These are phyloP conservation scores for Berghia stephanieae DNA, from an alignment of 1,140 invertebrate species.

Conservation along the genomic window DNA sequence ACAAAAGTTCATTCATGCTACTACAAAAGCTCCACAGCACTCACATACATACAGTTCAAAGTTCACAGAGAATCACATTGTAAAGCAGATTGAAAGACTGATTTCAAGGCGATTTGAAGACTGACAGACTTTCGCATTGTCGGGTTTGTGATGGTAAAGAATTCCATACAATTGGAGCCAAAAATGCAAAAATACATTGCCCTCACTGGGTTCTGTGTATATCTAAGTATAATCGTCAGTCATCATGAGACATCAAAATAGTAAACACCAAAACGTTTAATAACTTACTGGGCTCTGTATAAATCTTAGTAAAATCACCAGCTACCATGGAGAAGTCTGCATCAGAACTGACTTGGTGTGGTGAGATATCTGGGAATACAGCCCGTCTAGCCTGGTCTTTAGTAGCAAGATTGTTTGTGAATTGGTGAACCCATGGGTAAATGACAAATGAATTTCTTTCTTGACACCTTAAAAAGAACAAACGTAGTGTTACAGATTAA, in stretches of 20 bases:
- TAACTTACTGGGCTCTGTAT: constrained; percentile 69
- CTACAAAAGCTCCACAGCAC: too few species aligned
- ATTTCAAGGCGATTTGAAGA: too few species aligned
- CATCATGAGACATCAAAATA: too few species aligned
- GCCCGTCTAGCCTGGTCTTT: constrained; percentile 82
- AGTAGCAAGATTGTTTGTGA: constrained; percentile 85
- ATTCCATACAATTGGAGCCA: too few species aligned
- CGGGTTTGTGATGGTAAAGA: too few species aligned
- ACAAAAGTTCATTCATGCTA: too few species aligned
- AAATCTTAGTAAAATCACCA: constrained; percentile 89
- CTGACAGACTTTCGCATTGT: too few species aligned
- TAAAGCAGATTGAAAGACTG: too few species aligned
- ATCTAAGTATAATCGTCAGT: constrained; percentile 91
- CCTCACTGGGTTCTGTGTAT: constrained; percentile 70
- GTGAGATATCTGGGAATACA: constrained; percentile 91
- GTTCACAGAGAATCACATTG: too few species aligned
- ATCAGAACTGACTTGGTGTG: constrained; percentile 74
- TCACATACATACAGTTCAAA: too few species aligned
- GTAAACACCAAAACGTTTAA: too few species aligned
- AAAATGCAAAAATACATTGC: too few species aligned
- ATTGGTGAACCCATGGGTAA: constrained; percentile 94
- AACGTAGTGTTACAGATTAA: background rate
- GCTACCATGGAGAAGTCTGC: constrained; percentile 93
- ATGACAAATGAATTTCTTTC: constrained; percentile 74
- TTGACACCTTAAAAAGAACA: constrained; percentile 69